phyloP scores from a whole-genome alignment of 2,888 invertebrate genomes.

The Tetheella fluctuosa region DNA sequence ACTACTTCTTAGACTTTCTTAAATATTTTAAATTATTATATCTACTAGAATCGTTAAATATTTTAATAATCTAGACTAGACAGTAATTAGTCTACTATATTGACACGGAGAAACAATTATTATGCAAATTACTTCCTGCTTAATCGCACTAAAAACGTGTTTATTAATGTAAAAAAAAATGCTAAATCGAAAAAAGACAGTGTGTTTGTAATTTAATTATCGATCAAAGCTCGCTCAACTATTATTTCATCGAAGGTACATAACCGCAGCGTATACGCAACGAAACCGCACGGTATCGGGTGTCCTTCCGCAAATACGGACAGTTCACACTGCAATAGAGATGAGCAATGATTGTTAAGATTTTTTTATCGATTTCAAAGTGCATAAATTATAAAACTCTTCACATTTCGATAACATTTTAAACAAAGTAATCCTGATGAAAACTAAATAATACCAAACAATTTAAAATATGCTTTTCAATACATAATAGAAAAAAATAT shows the following conservation, averaged over 20 bases:
- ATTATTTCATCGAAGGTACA: conserved; percentile 35
- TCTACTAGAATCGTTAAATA: not conserved
- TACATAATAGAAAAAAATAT: not conserved
- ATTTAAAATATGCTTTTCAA: not conserved
- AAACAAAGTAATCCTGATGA: too few relatives aligned
- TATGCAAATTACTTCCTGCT: not conserved
- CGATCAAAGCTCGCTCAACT: conserved; percentile 48
- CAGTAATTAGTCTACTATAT: not conserved
- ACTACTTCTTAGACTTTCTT: not conserved
- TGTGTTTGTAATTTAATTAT: conserved; percentile 22
- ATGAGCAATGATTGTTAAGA: not conserved
- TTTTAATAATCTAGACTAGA: not conserved
- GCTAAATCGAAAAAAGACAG: not conserved
- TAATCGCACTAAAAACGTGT: conserved; percentile 4
- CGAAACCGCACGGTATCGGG: conserved; percentile 53
- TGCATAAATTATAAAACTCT: not conserved
- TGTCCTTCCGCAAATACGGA: conserved; percentile 65
- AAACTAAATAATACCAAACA: too few relatives aligned
- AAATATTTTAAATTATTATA: not conserved
- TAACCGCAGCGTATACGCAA: conserved; percentile 47
- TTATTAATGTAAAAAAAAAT: conserved; percentile 1
- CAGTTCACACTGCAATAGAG: conserved; percentile 23
- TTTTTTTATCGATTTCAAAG: not conserved
- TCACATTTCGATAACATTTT: not conserved
- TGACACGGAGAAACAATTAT: not conserved